Conservation (phyloP, 37 sponge, comb jelly and placozoan genomes). For the Crambe crambe region DNA sequence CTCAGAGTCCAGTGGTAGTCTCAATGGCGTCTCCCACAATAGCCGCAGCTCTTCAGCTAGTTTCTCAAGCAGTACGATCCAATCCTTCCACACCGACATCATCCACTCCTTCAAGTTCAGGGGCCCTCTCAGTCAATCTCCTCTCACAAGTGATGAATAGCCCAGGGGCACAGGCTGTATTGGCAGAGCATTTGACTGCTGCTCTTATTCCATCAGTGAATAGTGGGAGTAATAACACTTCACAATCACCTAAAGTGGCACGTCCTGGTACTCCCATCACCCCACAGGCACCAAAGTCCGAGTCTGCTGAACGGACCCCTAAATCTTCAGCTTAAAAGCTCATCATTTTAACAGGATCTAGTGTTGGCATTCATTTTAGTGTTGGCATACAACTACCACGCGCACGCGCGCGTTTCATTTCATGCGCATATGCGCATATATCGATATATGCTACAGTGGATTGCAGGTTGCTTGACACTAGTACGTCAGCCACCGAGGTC, state of each 20-base stretch:
- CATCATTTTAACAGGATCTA: too few species aligned
- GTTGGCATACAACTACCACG: too few species aligned
- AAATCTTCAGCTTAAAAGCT: neutral
- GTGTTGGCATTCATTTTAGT: too few species aligned
- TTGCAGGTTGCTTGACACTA: too few species aligned
- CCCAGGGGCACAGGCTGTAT: conserved; percentile 21
- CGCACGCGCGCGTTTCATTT: too few species aligned
- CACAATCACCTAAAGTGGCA: neutral
- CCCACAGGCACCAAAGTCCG: neutral
- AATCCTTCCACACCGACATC: conserved; percentile 13
- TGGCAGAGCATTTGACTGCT: conserved; percentile 12
- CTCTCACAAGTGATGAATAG: conserved; percentile 53
- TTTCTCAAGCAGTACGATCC: conserved; percentile 13
- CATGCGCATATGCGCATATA: too few species aligned
- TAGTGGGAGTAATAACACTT: neutral
- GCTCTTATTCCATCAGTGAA: neutral
- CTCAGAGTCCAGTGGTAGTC: neutral
- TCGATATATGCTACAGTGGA: too few species aligned
- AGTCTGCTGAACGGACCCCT: neutral
- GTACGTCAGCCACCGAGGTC: too few species aligned
- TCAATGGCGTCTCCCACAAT: conserved; percentile 46
- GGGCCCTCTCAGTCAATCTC: conserved; percentile 18
- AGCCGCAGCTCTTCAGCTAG: conserved; percentile 44
- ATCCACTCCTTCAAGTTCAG: neutral
- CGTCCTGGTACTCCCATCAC: neutral